Conservation (phyloP, 2,888 invertebrate species). For the Dendrolimus houi region DNA sequence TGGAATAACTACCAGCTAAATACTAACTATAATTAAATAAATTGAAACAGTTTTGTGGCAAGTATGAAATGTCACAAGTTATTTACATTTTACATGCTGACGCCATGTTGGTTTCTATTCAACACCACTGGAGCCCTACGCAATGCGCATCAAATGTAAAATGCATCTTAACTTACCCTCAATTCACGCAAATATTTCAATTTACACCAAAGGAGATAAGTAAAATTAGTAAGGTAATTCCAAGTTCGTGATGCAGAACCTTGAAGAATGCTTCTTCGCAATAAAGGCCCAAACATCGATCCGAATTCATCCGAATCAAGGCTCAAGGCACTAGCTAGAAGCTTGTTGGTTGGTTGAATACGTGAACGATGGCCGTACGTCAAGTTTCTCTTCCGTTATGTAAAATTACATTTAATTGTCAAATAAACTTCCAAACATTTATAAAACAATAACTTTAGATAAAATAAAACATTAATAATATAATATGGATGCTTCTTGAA, state of each 20-base stretch:
- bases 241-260: constrained; percentile 82
- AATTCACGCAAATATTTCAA: constrained; percentile 70
- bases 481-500: background rate
- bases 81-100: constrained; percentile 71
- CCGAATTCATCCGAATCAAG: constrained; percentile 59
- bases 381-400: constrained; percentile 6
- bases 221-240: constrained; percentile 79
- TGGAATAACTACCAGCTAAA: too few relatives aligned
- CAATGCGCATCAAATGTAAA: constrained; percentile 28
- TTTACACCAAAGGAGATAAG: constrained; percentile 79
- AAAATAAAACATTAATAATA: background rate
- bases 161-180: constrained; percentile 57
- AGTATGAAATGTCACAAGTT: constrained; percentile 51
- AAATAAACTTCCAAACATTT: background rate
- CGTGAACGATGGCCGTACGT: constrained; percentile 39
- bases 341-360: constrained; percentile 49
- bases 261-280: constrained; percentile 80
- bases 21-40: constrained; percentile 6
- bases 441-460: background rate
- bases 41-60: constrained; percentile 17
- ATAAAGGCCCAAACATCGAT: constrained; percentile 82
- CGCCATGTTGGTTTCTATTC: constrained; percentile 71
- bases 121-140: constrained; percentile 55
- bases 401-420: background rate
- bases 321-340: constrained; percentile 13